Evolutionary conservation across 2,888 invertebrate genomes (phyloP).

Genomic region (Cephus spinipes): DNA sequence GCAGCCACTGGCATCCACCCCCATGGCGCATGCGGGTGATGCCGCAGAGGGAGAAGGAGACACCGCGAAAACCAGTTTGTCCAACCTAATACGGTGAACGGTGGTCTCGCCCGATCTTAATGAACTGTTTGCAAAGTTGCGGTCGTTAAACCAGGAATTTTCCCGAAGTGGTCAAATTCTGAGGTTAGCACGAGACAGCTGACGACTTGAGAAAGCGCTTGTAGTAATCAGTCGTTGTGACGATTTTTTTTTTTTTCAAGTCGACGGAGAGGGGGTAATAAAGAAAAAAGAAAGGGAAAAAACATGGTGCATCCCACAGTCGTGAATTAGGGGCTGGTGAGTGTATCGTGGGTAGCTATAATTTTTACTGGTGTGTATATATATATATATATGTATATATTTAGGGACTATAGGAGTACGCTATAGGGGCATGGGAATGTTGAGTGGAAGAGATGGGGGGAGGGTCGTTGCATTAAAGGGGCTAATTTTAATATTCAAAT

Average conservation of each 20-base stretch:
- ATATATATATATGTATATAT: neutral
- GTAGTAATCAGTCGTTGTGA: neutral
- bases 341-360: neutral
- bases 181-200: neutral
- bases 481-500: conserved; percentile 66
- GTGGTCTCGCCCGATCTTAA: conserved; percentile 42
- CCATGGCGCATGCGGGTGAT: conserved; percentile 13
- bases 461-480: conserved; percentile 35
- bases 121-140: conserved; percentile 38
- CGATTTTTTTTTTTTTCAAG: neutral
- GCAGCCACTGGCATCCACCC: conserved; percentile 1
- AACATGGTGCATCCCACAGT: neutral
- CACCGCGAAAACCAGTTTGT: conserved; percentile 58
- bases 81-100: conserved; percentile 44
- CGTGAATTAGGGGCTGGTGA: neutral
- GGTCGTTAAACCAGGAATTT: conserved; percentile 1
- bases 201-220: neutral
- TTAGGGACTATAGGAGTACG: neutral
- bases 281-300: neutral
- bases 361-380: conserved; percentile 1
- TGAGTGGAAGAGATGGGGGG: neutral
- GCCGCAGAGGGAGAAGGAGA: conserved; percentile 33
- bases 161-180: neutral
- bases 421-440: neutral
- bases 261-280: neutral